Percentiles rank a stretch among this genome's conserved stretches.
Conservation (phyloP, 2,888 invertebrate genomes). For the Leistus spinibarbis region DNA sequence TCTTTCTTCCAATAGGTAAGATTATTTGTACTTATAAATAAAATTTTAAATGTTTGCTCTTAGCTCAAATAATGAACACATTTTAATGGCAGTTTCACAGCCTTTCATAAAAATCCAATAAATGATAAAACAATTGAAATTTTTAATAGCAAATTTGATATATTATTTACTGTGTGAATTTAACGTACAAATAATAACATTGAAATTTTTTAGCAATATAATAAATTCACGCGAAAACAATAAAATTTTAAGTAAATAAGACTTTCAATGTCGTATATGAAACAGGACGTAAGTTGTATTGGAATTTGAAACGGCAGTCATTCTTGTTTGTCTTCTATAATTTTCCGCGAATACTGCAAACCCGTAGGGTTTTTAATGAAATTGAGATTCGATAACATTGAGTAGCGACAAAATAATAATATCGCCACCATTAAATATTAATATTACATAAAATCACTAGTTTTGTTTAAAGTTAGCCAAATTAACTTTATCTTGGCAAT, state of each 20-base stretch:
- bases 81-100: background rate
- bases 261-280: too few relatives aligned
- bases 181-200: too few relatives aligned
- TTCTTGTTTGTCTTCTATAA: background rate
- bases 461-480: background rate
- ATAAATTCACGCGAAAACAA: too few relatives aligned
- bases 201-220: too few relatives aligned
- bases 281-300: background rate
- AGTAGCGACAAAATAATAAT: background rate
- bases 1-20: background rate
- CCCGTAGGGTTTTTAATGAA: background rate
- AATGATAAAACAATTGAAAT: too few relatives aligned
- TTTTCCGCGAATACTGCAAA: background rate
- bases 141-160: too few relatives aligned
- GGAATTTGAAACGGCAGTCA: too few relatives aligned
- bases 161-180: too few relatives aligned
- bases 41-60: background rate
- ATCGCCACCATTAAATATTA: background rate
- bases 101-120: too few relatives aligned
- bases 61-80: background rate
- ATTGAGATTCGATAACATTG: background rate
- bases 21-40: background rate
- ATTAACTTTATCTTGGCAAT: background rate
- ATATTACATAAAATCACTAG: background rate
- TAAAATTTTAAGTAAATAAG: too few relatives aligned